A percentile compares a stretch with the other conserved stretches of the same genome.
phyloP scores from a whole-genome alignment of 2,797 vertebrate genomes.

The Thamnophis elegans region DNA sequence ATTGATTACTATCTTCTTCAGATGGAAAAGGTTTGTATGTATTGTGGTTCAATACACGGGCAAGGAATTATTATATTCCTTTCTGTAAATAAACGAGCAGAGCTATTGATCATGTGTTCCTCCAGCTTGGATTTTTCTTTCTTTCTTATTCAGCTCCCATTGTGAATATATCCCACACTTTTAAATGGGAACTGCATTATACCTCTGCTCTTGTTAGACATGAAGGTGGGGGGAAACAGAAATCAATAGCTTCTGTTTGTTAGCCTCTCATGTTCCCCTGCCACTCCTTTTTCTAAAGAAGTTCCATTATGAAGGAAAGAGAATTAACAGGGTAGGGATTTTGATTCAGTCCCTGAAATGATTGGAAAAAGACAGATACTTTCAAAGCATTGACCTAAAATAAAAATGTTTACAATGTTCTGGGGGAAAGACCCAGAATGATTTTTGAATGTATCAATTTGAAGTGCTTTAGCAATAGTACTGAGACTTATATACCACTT shows the following conservation, averaged over 20 bases:
- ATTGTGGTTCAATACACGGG: background rate
- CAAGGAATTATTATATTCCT: background rate
- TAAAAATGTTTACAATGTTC: background rate
- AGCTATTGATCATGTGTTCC: background rate
- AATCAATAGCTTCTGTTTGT: background rate
- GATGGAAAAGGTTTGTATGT: slow-evolving; percentile 27
- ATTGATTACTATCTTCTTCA: slow-evolving; percentile 40
- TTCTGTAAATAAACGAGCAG: background rate
- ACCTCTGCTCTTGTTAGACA: background rate
- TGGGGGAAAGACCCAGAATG: background rate
- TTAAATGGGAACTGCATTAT: background rate
- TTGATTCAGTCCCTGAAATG: background rate
- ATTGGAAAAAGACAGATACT: background rate
- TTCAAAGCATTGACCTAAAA: background rate
- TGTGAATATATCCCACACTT: background rate
- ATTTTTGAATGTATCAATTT: background rate
- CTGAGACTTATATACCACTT: no score
- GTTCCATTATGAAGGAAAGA: no score
- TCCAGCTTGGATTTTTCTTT: background rate
- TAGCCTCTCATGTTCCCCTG: background rate
- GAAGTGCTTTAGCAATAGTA: background rate
- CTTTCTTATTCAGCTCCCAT: background rate
- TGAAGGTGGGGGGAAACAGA: background rate
- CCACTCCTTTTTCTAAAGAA: no score
- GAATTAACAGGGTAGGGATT: background rate